phyloP scores from a whole-genome alignment of 2,888 invertebrate genomes.

The Ormia ochracea region DNA sequence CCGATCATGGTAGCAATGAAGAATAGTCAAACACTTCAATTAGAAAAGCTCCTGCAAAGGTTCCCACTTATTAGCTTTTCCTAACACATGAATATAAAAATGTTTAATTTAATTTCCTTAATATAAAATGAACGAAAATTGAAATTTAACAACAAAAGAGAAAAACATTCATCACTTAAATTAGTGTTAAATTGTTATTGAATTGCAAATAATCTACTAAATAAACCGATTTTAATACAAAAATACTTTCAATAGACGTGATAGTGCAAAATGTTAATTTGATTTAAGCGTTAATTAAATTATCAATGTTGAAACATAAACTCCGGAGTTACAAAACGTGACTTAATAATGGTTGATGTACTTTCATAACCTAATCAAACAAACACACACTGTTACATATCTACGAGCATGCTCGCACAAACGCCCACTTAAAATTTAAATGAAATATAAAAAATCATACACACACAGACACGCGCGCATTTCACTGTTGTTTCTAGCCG shows the following conservation, averaged over 20 bases:
- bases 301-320: conserved; percentile 54
- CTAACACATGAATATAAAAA: no score
- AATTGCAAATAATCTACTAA: background rate
- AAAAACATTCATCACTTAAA: no score
- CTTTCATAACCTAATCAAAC: conserved; percentile 20
- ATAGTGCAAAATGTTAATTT: conserved; percentile 39
- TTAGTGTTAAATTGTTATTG: no score
- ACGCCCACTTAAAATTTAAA: background rate
- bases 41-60: no score
- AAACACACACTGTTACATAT: background rate
- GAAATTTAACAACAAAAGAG: no score
- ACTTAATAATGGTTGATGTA: conserved; percentile 55
- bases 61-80: no score
- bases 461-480: background rate
- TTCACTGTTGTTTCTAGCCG: conserved; percentile 45
- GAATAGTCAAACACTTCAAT: no score
- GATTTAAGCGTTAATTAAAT: conserved; percentile 58
- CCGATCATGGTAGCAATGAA: no score
- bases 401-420: background rate
- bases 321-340: conserved; percentile 54
- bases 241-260: conserved; percentile 34
- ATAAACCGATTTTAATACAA: background rate
- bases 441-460: conserved; percentile 24
- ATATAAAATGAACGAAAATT: no score
- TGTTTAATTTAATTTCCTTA: no score